phyloP scores from a whole-genome alignment of 2,113 vertebrate genomes.

The Rhabdomys dilectus region DNA sequence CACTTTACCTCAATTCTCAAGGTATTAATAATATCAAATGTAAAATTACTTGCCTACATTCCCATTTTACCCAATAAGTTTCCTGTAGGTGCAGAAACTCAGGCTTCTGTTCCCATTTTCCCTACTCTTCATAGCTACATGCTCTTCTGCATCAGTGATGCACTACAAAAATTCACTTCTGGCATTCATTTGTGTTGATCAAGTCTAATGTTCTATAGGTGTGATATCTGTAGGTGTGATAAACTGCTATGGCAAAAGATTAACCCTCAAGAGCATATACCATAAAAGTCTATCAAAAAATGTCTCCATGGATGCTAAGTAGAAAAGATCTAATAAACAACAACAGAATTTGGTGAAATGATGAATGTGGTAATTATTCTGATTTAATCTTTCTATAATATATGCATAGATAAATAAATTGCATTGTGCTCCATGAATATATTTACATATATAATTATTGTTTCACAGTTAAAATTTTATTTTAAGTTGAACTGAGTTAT shows the following conservation, averaged over 20 bases:
- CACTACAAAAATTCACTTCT: neutral
- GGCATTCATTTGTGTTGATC: neutral
- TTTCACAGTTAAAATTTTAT: neutral
- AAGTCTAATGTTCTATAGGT: neutral
- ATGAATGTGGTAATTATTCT: neutral
- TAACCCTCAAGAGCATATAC: neutral
- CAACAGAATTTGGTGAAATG: neutral
- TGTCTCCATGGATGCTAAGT: neutral
- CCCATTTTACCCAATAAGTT: neutral
- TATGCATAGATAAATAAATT: neutral
- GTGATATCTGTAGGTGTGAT: neutral
- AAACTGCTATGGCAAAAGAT: neutral
- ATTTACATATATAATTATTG: neutral
- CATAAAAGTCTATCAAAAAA: neutral
- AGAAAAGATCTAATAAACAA: neutral
- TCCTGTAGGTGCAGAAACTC: neutral
- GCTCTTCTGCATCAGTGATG: neutral
- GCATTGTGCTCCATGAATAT: neutral
- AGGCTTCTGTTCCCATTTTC: neutral
- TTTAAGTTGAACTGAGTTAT: neutral
- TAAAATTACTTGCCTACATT: neutral
- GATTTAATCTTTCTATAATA: neutral
- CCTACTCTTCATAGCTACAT: neutral
- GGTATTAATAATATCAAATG: neutral
- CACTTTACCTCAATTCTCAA: neutral